These are phyloP conservation scores for Amniataba percoides DNA, from an alignment of 2,797 vertebrate genomes.

Conservation along the genomic window DNA sequence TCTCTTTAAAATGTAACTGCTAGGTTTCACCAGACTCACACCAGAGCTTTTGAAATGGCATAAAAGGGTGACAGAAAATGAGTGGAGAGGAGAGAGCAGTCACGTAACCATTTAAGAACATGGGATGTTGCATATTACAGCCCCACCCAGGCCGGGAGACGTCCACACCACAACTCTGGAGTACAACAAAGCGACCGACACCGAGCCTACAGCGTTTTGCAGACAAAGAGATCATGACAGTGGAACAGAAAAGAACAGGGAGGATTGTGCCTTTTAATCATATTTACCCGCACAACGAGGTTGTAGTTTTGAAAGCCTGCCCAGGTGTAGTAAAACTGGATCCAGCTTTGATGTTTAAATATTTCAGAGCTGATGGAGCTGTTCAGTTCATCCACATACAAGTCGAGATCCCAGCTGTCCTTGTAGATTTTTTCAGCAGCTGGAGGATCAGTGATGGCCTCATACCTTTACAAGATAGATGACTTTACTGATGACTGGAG, in stretches of 20 bases:
- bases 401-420: conserved; percentile 85
- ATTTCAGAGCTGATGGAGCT: conserved; percentile 78
- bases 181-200: not conserved
- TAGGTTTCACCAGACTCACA: not conserved
- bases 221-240: not conserved
- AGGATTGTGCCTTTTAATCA: not conserved
- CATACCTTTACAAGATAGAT: not conserved
- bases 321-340: conserved; percentile 88
- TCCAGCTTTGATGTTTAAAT: conserved; percentile 83
- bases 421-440: conserved; percentile 82
- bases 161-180: too few relatives aligned
- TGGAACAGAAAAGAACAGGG: not conserved
- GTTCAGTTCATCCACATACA: conserved; percentile 80
- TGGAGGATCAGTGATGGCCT: conserved; percentile 78
- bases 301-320: conserved; percentile 88
- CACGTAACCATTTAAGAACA: too few relatives aligned
- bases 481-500: too few relatives aligned
- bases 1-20: not conserved
- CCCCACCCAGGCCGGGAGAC: not conserved
- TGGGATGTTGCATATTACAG: not conserved
- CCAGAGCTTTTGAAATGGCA: too few relatives aligned
- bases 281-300: conserved; percentile 86
- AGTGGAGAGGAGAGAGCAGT: too few relatives aligned
- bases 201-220: not conserved
- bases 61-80: too few relatives aligned